Percentiles rank a stretch among this genome's conserved stretches.
Evolutionary conservation across 2,797 vertebrate species (phyloP).

Genomic region (Merluccius polli): DNA sequence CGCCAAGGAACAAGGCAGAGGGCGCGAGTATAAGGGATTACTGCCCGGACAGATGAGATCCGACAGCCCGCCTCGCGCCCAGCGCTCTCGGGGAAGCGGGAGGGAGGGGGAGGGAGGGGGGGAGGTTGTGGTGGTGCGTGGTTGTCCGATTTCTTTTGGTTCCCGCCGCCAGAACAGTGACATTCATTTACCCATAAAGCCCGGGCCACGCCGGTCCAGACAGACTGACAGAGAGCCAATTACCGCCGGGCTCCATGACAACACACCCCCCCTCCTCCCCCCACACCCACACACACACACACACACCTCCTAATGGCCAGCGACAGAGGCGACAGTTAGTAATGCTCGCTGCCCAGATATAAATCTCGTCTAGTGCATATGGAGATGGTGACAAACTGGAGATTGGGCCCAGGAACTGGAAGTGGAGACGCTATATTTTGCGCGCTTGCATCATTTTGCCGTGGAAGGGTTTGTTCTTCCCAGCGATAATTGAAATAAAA

Average conservation of each 20-base stretch:
- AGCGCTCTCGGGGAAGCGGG: slow-evolving; percentile 45
- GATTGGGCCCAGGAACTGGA: neutral
- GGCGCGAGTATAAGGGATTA: slow-evolving; percentile 38
- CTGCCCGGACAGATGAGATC: slow-evolving; percentile 64
- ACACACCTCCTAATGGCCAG: slow-evolving; percentile 42
- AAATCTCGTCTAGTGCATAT: slow-evolving; percentile 10
- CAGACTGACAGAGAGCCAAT: slow-evolving; percentile 58
- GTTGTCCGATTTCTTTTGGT: neutral
- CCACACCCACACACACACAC: too few species aligned
- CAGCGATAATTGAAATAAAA: neutral
- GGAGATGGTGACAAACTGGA: slow-evolving; percentile 19
- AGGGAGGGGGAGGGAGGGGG: slow-evolving; percentile 7
- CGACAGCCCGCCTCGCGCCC: slow-evolving; percentile 56
- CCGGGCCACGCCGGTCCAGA: slow-evolving; percentile 33
- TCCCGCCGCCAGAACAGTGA: slow-evolving; percentile 27
- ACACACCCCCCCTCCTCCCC: slow-evolving; percentile 21
- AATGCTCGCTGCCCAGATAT: neutral
- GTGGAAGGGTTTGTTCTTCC: neutral
- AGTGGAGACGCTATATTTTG: neutral
- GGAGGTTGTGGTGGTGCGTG: neutral
- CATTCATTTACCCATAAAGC: slow-evolving; percentile 63
- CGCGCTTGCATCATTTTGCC: neutral
- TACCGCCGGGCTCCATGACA: slow-evolving; percentile 49
- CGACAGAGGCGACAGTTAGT: slow-evolving; percentile 38
- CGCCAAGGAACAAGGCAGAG: slow-evolving; percentile 23